Evolutionary conservation across 1,140 invertebrate species (phyloP), one percentile per base, ranked within the genome.

Genomic region (Ooceraea biroi): DNA sequence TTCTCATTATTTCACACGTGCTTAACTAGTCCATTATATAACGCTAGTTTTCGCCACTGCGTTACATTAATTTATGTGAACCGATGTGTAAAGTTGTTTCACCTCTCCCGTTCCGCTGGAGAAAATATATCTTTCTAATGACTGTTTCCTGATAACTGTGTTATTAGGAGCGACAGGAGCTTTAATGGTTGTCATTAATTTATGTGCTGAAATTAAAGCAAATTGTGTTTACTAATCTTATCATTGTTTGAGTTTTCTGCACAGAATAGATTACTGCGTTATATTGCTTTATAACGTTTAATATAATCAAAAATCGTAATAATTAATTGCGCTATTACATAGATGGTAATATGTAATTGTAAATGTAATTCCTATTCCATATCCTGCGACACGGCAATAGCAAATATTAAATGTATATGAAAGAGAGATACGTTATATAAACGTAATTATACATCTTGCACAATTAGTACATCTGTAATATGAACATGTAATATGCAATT

Each of bases 121-220:
- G 8, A 12, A 11, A 66, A 68, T 44, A 0, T 41, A 46, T 41
- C 4, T 27, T 44, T 57, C 2, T 63, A 48, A n/a, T 44, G 30
- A 69, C 0, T 0, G 7, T 68, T 78, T 41, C 27, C 30, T 4
- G 63, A 77, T 77, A 66, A 41, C 14, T 50, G n/a, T 41, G 14
- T 55, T 11, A 25, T 55, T 19, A 55, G 48, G 25, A 57, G 36
- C 52, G 12, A 78, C 19, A 7, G 0, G 17, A 50, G n/a, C n/a
- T 69, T 78, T 69, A 69, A 22, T 14, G 30, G n/a, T 78, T 69
- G n/a, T 5, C 36, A 4, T 80, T 80, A 57, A 71, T 80, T 80
- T 22, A 14, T 22, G n/a, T 50, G 44, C 30, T 41, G 12, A 69
- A 57, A 69, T 69, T 52, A n/a, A 46, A 46, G 22, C 4, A 80